Evolutionary conservation across 2,113 vertebrate genomes (phyloP).

Genomic region (Oreochromis aureus): DNA sequence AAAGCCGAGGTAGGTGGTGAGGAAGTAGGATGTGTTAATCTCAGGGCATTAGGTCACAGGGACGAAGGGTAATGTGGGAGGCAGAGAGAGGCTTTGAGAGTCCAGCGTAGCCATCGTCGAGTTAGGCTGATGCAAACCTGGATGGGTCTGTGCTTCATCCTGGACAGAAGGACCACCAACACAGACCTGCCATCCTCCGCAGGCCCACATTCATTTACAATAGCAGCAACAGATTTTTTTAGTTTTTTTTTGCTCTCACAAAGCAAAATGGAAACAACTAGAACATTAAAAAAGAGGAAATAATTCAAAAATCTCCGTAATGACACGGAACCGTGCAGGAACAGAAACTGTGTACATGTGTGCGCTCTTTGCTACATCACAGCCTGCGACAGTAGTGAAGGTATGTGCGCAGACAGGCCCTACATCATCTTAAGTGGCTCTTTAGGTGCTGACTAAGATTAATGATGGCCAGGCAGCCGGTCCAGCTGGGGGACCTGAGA

Average conservation of each 20-base stretch:
- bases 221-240: neutral
- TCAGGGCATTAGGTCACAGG: conserved; percentile 5
- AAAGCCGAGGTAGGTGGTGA: conserved; percentile 23
- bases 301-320: neutral
- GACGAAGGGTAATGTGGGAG: neutral
- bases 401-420: conserved; percentile 71
- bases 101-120: neutral
- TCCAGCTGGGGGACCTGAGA: conserved; percentile 71
- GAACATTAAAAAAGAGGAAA: neutral
- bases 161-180: neutral
- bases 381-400: conserved; percentile 67
- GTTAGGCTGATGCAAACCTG: neutral
- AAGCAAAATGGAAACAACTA: neutral
- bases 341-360: neutral
- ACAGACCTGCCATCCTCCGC: neutral
- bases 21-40: conserved; percentile 53
- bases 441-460: conserved; percentile 79
- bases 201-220: neutral
- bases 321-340: neutral
- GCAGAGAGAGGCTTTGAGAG: neutral
- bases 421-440: conserved; percentile 81
- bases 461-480: conserved; percentile 64
- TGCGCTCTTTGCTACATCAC: conserved; percentile 39
- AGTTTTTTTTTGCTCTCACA: neutral
- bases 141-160: neutral